phyloP scores from a whole-genome alignment of 2,113 vertebrate species.

The Eptesicus fuscus region DNA sequence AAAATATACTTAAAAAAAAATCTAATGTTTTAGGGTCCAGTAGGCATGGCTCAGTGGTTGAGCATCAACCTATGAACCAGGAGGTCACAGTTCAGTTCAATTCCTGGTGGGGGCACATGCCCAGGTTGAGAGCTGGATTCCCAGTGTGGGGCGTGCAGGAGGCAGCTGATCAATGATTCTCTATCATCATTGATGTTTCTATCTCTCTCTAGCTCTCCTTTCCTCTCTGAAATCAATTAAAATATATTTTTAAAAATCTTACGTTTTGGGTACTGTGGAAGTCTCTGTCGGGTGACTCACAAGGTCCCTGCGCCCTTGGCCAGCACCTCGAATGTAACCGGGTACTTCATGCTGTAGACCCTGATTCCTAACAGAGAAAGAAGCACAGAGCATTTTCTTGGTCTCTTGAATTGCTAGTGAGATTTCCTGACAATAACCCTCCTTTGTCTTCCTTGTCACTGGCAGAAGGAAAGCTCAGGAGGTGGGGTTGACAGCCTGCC shows the following conservation, averaged over 20 bases:
- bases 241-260: background rate
- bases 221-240: too few species aligned
- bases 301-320: background rate
- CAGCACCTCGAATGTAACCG: background rate
- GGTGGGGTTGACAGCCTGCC: background rate
- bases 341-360: too few species aligned
- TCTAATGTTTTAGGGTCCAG: background rate
- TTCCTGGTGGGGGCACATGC: too few species aligned
- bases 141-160: too few species aligned
- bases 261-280: background rate
- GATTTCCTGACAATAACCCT: slow-evolving; percentile 29
- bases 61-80: too few species aligned
- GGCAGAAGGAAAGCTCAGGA: background rate
- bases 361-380: background rate
- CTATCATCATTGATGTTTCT: too few species aligned
- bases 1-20: too few species aligned
- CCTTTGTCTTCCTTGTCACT: slow-evolving; percentile 31
- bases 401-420: background rate
- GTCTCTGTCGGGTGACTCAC: background rate
- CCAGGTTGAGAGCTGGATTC: too few species aligned
- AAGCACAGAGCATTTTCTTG: background rate
- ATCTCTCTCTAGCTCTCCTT: too few species aligned
- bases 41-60: too few species aligned
- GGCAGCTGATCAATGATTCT: too few species aligned
- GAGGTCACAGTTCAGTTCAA: too few species aligned